Evolutionary conservation across 2,888 invertebrate genomes (phyloP).

Genomic region (Selenia dentaria): DNA sequence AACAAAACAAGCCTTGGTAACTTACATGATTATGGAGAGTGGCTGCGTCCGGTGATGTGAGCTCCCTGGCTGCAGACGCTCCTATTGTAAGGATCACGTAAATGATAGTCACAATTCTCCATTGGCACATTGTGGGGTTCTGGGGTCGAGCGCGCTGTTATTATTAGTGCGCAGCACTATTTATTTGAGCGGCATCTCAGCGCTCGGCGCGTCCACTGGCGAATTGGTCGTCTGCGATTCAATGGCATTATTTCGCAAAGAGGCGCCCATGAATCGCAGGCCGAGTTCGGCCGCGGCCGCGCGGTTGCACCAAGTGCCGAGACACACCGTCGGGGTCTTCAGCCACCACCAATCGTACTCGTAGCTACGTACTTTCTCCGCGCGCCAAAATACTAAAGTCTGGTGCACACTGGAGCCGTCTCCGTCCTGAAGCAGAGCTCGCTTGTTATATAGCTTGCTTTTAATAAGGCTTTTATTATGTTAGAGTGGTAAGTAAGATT

Average conservation of each 20-base stretch:
- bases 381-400: slow-evolving; percentile 59
- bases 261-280: slow-evolving; percentile 61
- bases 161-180: slow-evolving; percentile 57
- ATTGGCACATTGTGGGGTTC: slow-evolving; percentile 76
- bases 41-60: slow-evolving; percentile 53
- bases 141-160: slow-evolving; percentile 46
- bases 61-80: slow-evolving; percentile 54
- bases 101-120: slow-evolving; percentile 72
- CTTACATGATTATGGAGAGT: slow-evolving; percentile 69
- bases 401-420: slow-evolving; percentile 19
- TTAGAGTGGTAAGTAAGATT: too few species aligned
- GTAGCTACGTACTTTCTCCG: slow-evolving; percentile 72
- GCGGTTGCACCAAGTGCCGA: slow-evolving; percentile 68
- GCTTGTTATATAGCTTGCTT: background rate
- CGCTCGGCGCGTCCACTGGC: slow-evolving; percentile 64
- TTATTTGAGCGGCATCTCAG: slow-evolving; percentile 78
- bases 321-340: slow-evolving; percentile 55
- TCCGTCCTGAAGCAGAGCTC: slow-evolving; percentile 13
- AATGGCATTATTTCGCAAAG: slow-evolving; percentile 79
- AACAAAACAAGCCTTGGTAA: slow-evolving; percentile 25
- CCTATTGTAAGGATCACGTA: slow-evolving; percentile 63
- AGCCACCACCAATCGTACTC: slow-evolving; percentile 69
- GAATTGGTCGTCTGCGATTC: slow-evolving; percentile 63
- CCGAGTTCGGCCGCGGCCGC: slow-evolving; percentile 79
- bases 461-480: too few species aligned